These are phyloP conservation scores for Uloborus plumipes DNA, from an alignment of 2,888 invertebrate species.

Conservation along the genomic window DNA sequence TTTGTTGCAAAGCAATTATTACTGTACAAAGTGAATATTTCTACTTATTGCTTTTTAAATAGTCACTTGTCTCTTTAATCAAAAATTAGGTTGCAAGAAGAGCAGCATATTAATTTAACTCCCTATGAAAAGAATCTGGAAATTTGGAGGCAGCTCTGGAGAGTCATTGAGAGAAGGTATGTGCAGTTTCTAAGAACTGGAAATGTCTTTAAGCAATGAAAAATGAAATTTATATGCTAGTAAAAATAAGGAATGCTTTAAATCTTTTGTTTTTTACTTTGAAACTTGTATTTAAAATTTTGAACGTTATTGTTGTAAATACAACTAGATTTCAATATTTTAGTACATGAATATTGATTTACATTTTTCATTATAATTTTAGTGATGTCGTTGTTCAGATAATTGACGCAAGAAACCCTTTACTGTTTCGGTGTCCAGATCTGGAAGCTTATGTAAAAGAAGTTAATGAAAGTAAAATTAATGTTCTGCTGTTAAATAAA, in stretches of 20 bases:
- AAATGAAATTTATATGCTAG: background rate
- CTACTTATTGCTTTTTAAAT: no score
- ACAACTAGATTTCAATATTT: background rate
- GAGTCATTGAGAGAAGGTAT: slow-evolving; percentile 88
- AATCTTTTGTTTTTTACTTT: background rate
- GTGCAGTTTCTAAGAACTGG: background rate
- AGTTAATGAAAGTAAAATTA: slow-evolving; percentile 79
- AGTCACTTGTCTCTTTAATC: no score
- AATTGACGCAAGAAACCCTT: slow-evolving; percentile 95
- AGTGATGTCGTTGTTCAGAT: slow-evolving; percentile 93
- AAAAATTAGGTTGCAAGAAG: slow-evolving; percentile 77
- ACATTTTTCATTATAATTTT: background rate
- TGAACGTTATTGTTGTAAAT: no score
- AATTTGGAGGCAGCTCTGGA: slow-evolving; percentile 98
- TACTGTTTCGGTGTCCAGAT: slow-evolving; percentile 93
- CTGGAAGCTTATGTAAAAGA: slow-evolving; percentile 88
- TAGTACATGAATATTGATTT: background rate
- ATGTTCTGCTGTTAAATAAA: slow-evolving; percentile 92
- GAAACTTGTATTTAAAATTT: no score
- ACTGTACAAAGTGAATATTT: no score
- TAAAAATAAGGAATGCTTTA: background rate
- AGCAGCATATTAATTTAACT: slow-evolving; percentile 85
- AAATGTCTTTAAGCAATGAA: background rate
- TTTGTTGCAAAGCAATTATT: no score
- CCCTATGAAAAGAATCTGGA: slow-evolving; percentile 98